These are phyloP conservation scores for Pegoplata infirma DNA, from an alignment of 2,888 invertebrate genomes.

Conservation along the genomic window DNA sequence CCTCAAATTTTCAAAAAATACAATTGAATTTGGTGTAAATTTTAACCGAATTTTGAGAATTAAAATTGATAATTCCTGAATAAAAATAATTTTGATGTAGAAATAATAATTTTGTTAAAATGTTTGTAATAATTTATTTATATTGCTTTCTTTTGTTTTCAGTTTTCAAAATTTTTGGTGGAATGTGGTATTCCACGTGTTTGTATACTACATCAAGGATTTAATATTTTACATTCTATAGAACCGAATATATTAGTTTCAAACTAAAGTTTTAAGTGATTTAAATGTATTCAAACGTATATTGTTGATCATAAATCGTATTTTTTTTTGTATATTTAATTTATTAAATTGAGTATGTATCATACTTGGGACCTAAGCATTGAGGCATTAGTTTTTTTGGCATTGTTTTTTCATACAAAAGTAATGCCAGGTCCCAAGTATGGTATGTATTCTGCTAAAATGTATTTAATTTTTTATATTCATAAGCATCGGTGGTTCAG, in stretches of 20 bases:
- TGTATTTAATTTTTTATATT: background rate
- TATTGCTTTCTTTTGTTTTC: conserved; percentile 69
- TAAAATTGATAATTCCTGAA: too few species aligned
- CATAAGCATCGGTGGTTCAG: conserved; percentile 67
- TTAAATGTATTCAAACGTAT: background rate
- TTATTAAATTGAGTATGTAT: conserved; percentile 17
- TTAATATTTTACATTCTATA: conserved; percentile 85
- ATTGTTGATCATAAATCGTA: conserved; percentile 1
- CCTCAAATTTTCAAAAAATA: too few species aligned
- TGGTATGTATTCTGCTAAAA: too few species aligned
- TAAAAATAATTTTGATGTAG: too few species aligned
- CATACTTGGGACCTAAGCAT: too few species aligned
- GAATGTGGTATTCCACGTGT: conserved; percentile 88
- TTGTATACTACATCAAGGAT: conserved; percentile 92
- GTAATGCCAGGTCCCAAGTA: too few species aligned
- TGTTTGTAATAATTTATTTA: too few species aligned
- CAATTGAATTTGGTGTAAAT: too few species aligned
- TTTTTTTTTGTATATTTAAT: conserved; percentile 22
- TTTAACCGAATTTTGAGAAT: too few species aligned
- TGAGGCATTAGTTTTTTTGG: too few species aligned
- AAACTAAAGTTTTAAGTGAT: conserved; percentile 66
- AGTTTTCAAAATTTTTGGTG: conserved; percentile 93
- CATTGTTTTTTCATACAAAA: too few species aligned
- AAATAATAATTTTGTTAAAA: too few species aligned
- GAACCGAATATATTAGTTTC: conserved; percentile 80